Base-by-base conservation (phyloP, 1,140 invertebrate genomes). In the Danaus plexippus region DNA sequence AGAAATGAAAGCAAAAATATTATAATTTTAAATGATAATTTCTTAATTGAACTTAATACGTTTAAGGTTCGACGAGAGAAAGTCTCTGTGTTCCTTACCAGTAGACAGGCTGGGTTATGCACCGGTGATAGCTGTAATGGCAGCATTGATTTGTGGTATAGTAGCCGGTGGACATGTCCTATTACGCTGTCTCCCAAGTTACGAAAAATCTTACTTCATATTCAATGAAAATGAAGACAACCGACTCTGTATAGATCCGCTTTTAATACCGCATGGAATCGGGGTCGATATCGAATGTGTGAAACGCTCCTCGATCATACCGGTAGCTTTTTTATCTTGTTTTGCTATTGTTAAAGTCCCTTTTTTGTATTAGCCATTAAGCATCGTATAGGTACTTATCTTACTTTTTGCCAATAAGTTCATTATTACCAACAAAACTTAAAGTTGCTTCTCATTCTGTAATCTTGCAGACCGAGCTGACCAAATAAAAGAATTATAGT, bases 201-300 rank as follows among this genome's bases (percentile, higher is more conserved):
- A 61, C 10, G 67, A 74, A 0, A 71, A 71, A 32, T 83, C 79
- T 9, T 86, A 77, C 59, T 86, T 86, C 61, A 78, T 84, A 15
- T 86, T 86, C 52, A 82, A 82, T 50, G 72, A 72, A 0, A 84
- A 84, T 47, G 83, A 86, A 59, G 80, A 84, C 61, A 86, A 86
- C 58, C 67, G 80, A 8, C 69, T 86, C 0, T 74, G 73, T 42
- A 72, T 86, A 8, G 83, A 84, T 43, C 68, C 77, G 0, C 22
- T 75, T 0, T 59, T 80, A n/a, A 61, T 62, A 5, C 56, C 68
- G 0, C 65, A 58, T 9, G 64, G 58, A 0, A 52, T 22, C 5
- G 22, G 46, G 0, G 51, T 51, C 2, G 59, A 67, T 9, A 53
- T 62, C 2, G 63, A 70, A 0, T 55, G 43, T 10, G 32, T 55